Evolutionary conservation across 35 echinoderm and acorn worm species (phyloP), one percentile per base, ranked within the genome.

Genomic region (Chiridota heheva): DNA sequence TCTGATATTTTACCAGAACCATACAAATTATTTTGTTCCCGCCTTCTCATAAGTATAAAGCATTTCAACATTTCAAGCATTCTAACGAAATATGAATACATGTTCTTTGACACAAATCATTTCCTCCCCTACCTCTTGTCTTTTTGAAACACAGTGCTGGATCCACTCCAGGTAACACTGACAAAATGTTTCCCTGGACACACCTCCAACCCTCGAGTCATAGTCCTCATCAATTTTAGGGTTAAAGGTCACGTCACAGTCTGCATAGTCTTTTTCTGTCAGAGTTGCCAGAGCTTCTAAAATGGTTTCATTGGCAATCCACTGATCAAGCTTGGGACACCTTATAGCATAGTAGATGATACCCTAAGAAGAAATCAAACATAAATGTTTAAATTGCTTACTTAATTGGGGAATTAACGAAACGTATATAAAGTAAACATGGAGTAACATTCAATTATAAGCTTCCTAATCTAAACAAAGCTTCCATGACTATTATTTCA

Each of bases 161-260:
- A 98, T 92, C 95, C 95, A 98, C 18, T 85, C 76, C 26, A 91
- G 63, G 51, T 92, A 92, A 37, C 77, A 82, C 41, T 82, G 84
- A 64, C 88, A 98, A 76, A 98, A 98, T 53, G 84, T 88, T 35
- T 91, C 85, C 35, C 95, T 73, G 7, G 95, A 92, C 0, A 91
- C 85, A 4, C 95, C 89, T 16, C 60, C 60, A 42, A 76, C 51
- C 34, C 51, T 28, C 28, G 63, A 81, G 51, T 91, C 89, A 32
- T 88, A 98, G 57, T 98, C 95, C 37, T 98, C 95, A 72, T 98
- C 95, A 38, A 98, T 92, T 60, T 92, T 98, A 18, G 84, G 95
- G 84, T 82, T 91, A 64, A 92, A 98, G 72, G 95, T 98, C 47
- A 89, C 89, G 48, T 98, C 95, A 67, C 87, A 88, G 74, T 98